Evolutionary conservation across 2,113 vertebrate genomes (phyloP), one percentile per base, ranked within the genome.

Genomic region (Amblyopsis rosae): DNA sequence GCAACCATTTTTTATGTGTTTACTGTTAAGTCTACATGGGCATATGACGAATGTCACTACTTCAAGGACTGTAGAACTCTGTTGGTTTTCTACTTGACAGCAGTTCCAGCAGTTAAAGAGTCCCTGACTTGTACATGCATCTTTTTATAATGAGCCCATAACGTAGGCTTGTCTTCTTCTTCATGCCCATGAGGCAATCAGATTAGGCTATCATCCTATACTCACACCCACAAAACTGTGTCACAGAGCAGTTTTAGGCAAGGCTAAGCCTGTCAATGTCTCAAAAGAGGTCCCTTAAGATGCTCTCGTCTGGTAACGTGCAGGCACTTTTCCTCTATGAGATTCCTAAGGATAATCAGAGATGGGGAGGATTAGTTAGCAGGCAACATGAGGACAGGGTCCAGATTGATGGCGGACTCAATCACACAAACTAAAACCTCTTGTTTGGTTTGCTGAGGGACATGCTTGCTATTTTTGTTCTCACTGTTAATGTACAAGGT

Each of bases 291-390:
- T 72, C 75, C 70, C 80, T 86, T 89, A 76, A 91, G 88, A 89
- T 86, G 77, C 68, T 72, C 79, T 75, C 78, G 67, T 73, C 85
- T 89, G 81, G 83, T 88, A 86, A 86, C 89, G 81, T 86, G 75
- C 64, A 77, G 72, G 69, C 74, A 75, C 82, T 86, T 77, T 58
- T 81, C 81, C 83, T 79, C 77, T 66, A 90, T 89, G 86, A 91
- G 91, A 91, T 90, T 87, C 76, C 77, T 84, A 88, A 84, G 77
- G 86, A 88, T 65, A 73, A 64, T 87, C 82, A 87, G 82, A 90
- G 86, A 88, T 89, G 83, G 86, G 82, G 79, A 84, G 91, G 90
- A 92, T 92, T 92, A 91, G 80, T 82, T 82, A 62, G 70, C 66
- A 26, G 64, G 82, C 86, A 73, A 73, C 63, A 70, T 76, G 77